These are phyloP conservation scores for Hylaeus volcanicus DNA, from an alignment of 1,140 invertebrate genomes.

Conservation along the genomic window DNA sequence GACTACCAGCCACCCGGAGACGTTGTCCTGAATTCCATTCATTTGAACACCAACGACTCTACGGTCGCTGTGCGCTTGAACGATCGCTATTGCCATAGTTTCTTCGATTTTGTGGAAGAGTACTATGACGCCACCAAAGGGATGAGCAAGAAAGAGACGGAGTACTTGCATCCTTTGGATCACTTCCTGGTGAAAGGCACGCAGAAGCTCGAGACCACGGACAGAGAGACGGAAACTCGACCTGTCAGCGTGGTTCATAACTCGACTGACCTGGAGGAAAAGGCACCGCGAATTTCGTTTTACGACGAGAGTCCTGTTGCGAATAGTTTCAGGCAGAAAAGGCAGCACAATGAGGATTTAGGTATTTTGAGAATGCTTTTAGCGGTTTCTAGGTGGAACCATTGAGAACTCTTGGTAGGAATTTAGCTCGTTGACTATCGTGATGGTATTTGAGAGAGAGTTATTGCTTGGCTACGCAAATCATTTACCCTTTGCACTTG, in stretches of 20 bases:
- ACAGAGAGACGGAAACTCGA: constrained; percentile 43
- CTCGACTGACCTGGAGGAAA: background rate
- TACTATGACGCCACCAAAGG: constrained; percentile 36
- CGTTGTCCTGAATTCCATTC: constrained; percentile 71
- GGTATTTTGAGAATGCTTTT: background rate
- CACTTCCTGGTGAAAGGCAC: constrained; percentile 67
- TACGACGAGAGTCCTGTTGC: background rate
- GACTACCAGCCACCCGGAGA: constrained; percentile 68
- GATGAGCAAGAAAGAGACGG: constrained; percentile 49
- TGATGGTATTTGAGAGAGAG: too few relatives aligned
- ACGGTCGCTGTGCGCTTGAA: constrained; percentile 48
- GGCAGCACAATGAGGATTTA: background rate
- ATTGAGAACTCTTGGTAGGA: too few relatives aligned
- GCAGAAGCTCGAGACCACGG: constrained; percentile 50
- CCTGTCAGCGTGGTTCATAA: background rate
- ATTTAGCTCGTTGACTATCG: too few relatives aligned
- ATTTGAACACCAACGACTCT: constrained; percentile 67
- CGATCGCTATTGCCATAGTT: constrained; percentile 56
- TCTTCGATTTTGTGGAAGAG: constrained; percentile 69
- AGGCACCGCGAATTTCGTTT: constrained; percentile 13
- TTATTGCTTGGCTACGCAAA: too few relatives aligned
- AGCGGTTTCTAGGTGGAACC: background rate
- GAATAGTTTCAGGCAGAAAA: background rate
- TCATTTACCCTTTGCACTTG: too few relatives aligned
- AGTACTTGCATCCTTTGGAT: constrained; percentile 66